Base-by-base conservation (phyloP, 2,113 vertebrate genomes). In the Thomomys bottae region DNA sequence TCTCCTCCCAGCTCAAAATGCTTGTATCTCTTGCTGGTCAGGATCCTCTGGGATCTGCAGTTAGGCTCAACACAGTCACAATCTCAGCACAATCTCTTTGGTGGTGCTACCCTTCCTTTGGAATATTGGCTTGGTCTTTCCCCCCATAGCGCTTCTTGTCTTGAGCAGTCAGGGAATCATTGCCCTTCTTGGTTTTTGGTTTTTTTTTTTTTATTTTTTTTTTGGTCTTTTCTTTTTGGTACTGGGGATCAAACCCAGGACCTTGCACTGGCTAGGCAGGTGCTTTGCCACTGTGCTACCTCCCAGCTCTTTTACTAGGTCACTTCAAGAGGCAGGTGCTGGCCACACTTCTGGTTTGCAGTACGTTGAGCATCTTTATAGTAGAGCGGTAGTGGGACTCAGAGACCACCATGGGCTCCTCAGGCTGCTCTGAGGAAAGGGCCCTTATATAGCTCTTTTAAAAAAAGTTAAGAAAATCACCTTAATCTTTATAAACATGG, bases 171-270 rank as follows among this genome's bases (percentile, higher is more conserved):
- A 99, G 97, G 10, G 99, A 99, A 68, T 99, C 99, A 97, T 99
- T 99, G 34, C 99, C 99, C 98, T 99, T 99, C 98, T 99, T 99
- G 97, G n/a, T n/a, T n/a, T n/a, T n/a, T n/a, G n/a, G n/a, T n/a
- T n/a, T n/a, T n/a, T n/a, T n/a, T n/a, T n/a, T n/a, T n/a, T n/a
- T n/a, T n/a, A n/a, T n/a, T n/a, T n/a, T n/a, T n/a, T n/a, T n/a
- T n/a, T n/a, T n/a, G n/a, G n/a, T n/a, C n/a, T n/a, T n/a, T n/a
- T n/a, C n/a, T n/a, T n/a, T n/a, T n/a, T n/a, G n/a, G n/a, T n/a
- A n/a, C n/a, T n/a, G n/a, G n/a, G n/a, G n/a, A n/a, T n/a, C n/a
- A n/a, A n/a, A n/a, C n/a, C n/a, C n/a, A n/a, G n/a, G n/a, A n/a
- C n/a, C n/a, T n/a, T n/a, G n/a, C n/a, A n/a, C n/a, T n/a, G n/a